A percentile compares a stretch with the other conserved stretches of the same genome.
These are phyloP conservation scores for Drosophila nasuta DNA, from an alignment of 1,140 invertebrate species.

Conservation along the genomic window DNA sequence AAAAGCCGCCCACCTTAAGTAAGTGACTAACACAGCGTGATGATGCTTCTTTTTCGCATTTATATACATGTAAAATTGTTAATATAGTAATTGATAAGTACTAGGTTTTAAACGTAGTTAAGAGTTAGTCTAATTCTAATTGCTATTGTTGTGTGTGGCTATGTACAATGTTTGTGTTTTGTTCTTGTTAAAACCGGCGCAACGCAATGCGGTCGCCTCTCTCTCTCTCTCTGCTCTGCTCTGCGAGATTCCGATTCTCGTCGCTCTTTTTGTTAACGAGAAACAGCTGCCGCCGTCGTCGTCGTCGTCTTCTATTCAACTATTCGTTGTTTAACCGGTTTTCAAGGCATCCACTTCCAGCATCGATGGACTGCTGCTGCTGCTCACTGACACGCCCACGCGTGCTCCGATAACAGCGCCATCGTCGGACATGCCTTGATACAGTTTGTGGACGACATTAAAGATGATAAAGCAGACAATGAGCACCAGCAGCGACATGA, in stretches of 20 bases:
- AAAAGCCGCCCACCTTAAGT: background rate
- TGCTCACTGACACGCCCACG: constrained; percentile 33
- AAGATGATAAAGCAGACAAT: constrained; percentile 79
- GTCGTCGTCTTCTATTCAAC: constrained; percentile 7
- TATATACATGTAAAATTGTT: background rate
- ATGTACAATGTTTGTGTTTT: constrained; percentile 23
- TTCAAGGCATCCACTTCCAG: constrained; percentile 64
- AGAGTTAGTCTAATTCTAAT: constrained; percentile 10
- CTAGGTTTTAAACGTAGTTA: constrained; percentile 18
- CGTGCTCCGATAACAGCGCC: constrained; percentile 6
- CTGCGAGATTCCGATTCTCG: constrained; percentile 27
- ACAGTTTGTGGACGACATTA: constrained; percentile 79
- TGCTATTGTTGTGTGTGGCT: constrained; percentile 23
- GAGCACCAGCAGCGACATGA: constrained; percentile 76
- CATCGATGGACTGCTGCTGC: constrained; percentile 37
- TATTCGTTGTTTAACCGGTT: constrained; percentile 62
- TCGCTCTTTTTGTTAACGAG: background rate
- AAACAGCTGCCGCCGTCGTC: constrained; percentile 10
- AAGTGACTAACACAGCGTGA: background rate
- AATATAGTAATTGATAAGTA: constrained; percentile 12
- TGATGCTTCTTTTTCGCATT: background rate
- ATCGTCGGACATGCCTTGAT: constrained; percentile 51
- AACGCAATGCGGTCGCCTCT: constrained; percentile 2
- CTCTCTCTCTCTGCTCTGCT: background rate
- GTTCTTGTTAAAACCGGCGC: background rate